These are phyloP conservation scores for Heterodera schachtii DNA, from an alignment of 1,140 invertebrate genomes.

Conservation along the genomic window DNA sequence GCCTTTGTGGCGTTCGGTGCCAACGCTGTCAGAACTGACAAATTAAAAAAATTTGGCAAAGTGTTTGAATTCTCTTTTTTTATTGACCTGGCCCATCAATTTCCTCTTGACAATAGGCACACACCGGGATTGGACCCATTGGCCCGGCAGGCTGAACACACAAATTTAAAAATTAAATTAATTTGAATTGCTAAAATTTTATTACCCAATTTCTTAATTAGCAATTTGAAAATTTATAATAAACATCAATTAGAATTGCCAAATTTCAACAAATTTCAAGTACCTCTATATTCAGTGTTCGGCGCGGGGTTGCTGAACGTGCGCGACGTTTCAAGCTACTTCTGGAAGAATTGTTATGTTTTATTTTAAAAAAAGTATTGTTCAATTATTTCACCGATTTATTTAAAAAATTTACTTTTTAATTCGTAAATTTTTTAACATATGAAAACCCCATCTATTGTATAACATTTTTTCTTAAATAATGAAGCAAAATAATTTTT, in stretches of 20 bases:
- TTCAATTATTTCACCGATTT: no score
- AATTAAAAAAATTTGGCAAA: neutral
- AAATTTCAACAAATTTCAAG: neutral
- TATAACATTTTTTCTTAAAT: no score
- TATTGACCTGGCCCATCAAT: slow-evolving; percentile 54
- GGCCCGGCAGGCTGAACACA: slow-evolving; percentile 48
- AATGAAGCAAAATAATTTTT: no score
- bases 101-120: slow-evolving; percentile 63
- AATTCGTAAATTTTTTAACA: no score
- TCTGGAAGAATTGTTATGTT: slow-evolving; percentile 33
- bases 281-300: slow-evolving; percentile 63
- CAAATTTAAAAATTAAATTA: neutral
- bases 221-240: neutral
- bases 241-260: neutral
- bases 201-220: no score
- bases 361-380: no score
- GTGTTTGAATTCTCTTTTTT: no score
- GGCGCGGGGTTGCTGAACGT: slow-evolving; percentile 58
- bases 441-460: no score
- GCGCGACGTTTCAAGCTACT: slow-evolving; percentile 61
- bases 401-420: no score
- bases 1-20: slow-evolving; percentile 60
- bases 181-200: neutral
- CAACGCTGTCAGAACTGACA: slow-evolving; percentile 54
- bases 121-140: slow-evolving; percentile 48